Conservation (phyloP, 2,888 invertebrate species). For the Cerceris ruficornis region DNA sequence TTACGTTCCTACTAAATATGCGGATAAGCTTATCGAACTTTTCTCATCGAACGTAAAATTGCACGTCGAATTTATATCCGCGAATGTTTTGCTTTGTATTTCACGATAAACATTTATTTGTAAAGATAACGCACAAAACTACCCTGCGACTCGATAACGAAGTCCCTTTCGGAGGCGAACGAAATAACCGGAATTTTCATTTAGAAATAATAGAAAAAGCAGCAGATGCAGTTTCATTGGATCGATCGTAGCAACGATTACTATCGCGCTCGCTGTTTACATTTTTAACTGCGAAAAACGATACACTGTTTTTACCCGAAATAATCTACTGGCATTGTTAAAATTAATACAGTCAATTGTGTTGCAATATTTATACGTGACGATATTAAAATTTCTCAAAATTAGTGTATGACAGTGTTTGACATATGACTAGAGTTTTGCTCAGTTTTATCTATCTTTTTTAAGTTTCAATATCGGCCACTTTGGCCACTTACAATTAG, state of each 20-base stretch:
- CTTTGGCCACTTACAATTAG: too few species aligned
- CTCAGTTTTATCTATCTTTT: too few species aligned
- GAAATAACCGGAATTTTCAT: constrained; percentile 5
- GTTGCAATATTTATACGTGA: too few species aligned
- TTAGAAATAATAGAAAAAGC: constrained; percentile 13
- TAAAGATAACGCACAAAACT: constrained; percentile 10
- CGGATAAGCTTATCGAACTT: constrained; percentile 49
- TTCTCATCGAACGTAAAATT: constrained; percentile 28
- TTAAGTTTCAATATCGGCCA: too few species aligned
- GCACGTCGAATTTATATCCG: constrained; percentile 34
- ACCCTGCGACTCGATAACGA: constrained; percentile 30
- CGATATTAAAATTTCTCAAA: too few species aligned
- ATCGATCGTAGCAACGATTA: neutral
- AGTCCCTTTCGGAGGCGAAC: constrained; percentile 27
- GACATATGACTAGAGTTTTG: too few species aligned
- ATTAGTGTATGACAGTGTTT: too few species aligned
- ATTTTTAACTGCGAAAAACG: too few species aligned
- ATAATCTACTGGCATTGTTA: too few species aligned
- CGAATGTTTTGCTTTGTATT: constrained; percentile 38
- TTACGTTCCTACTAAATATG: constrained; percentile 37
- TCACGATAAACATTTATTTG: constrained; percentile 51
- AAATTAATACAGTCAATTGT: too few species aligned
- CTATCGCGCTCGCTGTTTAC: neutral
- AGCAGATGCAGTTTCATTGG: neutral
- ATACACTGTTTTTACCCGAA: too few species aligned